phyloP scores from a whole-genome alignment of 2,888 invertebrate species.

The Labia minor region DNA sequence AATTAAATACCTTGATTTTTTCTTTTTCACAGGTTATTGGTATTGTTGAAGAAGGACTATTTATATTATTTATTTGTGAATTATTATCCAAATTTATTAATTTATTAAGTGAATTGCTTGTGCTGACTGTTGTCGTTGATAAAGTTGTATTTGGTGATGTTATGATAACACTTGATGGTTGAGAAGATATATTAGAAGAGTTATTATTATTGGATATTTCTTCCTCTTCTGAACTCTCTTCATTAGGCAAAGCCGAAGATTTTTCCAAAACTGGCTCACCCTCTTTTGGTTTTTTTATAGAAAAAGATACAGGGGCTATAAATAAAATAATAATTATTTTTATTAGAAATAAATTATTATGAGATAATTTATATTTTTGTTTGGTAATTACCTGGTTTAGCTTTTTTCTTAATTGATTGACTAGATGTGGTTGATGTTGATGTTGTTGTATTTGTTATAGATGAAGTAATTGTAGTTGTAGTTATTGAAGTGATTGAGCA shows the following conservation, averaged over 20 bases:
- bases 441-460: not conserved
- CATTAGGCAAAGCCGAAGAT: constrained; percentile 58
- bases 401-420: not conserved
- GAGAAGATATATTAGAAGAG: too few species aligned
- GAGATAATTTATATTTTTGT: not conserved
- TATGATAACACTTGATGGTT: constrained; percentile 16
- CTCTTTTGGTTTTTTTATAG: constrained; percentile 72
- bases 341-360: not conserved
- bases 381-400: not conserved
- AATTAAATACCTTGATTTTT: too few species aligned
- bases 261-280: constrained; percentile 51
- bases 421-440: not conserved
- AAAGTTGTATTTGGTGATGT: too few species aligned
- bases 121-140: too few species aligned
- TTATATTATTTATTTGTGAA: too few species aligned
- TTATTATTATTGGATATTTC: constrained; percentile 6
- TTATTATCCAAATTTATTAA: too few species aligned
- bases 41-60: not conserved
- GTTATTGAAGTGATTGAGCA: not conserved
- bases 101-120: too few species aligned
- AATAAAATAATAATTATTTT: not conserved
- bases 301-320: constrained; percentile 68
- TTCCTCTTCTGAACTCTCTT: constrained; percentile 48
- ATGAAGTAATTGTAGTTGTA: not conserved
- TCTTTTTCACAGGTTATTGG: not conserved